Base-by-base conservation (phyloP, 2,113 vertebrate species). In the Stigmatopora nigra region DNA sequence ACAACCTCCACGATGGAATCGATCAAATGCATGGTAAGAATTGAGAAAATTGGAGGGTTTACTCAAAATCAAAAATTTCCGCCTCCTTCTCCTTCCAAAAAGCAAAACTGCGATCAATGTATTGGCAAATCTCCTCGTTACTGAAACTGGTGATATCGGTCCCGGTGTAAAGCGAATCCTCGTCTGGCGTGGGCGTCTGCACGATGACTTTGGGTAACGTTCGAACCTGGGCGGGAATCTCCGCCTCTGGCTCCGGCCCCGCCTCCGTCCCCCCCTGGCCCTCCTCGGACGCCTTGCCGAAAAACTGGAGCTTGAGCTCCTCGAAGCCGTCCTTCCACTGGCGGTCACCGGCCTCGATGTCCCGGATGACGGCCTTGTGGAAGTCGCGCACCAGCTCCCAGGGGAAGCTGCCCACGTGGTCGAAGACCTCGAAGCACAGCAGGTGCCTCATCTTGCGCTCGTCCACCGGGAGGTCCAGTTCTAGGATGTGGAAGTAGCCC, bases 51-150 rank as follows among this genome's bases (percentile, higher is more conserved):
- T 5, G 11, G 70, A 65, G 5, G 48, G 66, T 60, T 73, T 91
- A 92, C 58, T 93, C 92, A 68, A 91, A 89, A 79, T 88, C 84
- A 90, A 98, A 97, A 80, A 99, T 93, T 86, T 98, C 97, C 0
- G 94, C 94, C 65, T 99, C 95, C 20, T 95, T 97, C 79, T 98
- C 94, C 86, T 98, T 99, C 97, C 97, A 99, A 87, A 98, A 99
- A 69, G 97, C 91, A 55, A 98, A 99, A 84, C 97, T 99, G 1
- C 95, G 91, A 71, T 95, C 91, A 4, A 99, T 94, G 83, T 94
- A 98, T 73, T 92, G 92, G 66, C 94, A 98, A 45, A 97, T 92
- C 59, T 97, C 96, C 4, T 93, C 92, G 14, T 90, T 91, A 78
- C 80, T 91, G 75, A 94, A 91, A 76, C 83, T 86, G 78, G 87